Evolutionary conservation across 1,140 invertebrate genomes (phyloP), one percentile per base, ranked within the genome.

Genomic region (Apocrypta bakeri): DNA sequence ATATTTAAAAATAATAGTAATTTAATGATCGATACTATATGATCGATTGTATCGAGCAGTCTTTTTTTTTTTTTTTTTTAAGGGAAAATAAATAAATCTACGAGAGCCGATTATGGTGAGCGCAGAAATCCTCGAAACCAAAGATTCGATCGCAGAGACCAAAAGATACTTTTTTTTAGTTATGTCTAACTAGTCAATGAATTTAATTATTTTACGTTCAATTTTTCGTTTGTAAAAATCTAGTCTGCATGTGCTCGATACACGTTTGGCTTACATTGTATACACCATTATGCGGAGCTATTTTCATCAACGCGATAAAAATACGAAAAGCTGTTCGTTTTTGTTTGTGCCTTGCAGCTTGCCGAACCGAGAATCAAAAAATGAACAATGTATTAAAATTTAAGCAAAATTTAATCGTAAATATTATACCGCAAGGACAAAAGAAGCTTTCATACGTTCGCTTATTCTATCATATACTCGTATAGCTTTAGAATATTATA

Each of bases 301-400:
- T 81, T 87, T 76, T 56, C 1, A 37, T 61, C 61, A 37, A 75
- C 2, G 48, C 48, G 48, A 56, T 2, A 7, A 56, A 21, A 17
- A 17, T 14, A 48, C 12, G 85, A 84, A n/a, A 86, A 87, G 84
- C 85, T 88, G 87, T 90, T 90, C 87, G 87, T 89, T 87, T 56
- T 87, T n/a, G n/a, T n/a, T 88, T 86, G 90, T 91, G 91, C 91
- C 91, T 92, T 91, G 90, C 88, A 90, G 88, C 87, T 87, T 86
- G 84, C 84, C 75, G 85, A 89, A 87, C 84, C 85, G 86, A 85
- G 86, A 88, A 89, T 88, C 86, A 89, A 89, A 88, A n/a, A 89
- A 85, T 86, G 21, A 85, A 81, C 85, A 81, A 56, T 42, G 61
- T 71, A 29, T 17, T 82, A 63, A 79, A 25, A 80, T 74, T 42